Evolutionary conservation across 2,797 vertebrate species (phyloP), one percentile per base, ranked within the genome.

Genomic region (Alca torda): DNA sequence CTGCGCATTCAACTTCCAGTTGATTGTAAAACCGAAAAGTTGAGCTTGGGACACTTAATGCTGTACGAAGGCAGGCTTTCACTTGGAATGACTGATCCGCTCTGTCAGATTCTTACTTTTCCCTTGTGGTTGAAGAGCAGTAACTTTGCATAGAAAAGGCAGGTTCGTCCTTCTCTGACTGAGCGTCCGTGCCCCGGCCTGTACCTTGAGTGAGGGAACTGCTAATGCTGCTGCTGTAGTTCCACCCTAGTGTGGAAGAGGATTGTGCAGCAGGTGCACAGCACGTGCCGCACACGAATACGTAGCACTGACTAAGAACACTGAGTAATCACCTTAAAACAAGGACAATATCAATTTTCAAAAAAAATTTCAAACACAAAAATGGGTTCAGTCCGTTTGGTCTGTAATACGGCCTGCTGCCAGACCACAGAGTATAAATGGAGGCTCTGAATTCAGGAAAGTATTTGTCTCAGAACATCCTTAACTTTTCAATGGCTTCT

Each of bases 231-330:
- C 76, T 87, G 50, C 70, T n/a, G 70, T 64, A 24, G 17, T 37
- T 70, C 48, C 37, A 60, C 26, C 16, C 59, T 37, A 3, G 2
- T 1, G 3, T 57, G 41, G n/a, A 59, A 51, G 19, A 43, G 65
- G 39, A 67, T 0, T 56, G 67, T 63, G 61, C 35, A 81, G 30
- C 1, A 1, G 18, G 18, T 33, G 21, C 28, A 37, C 45, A 45
- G 46, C 30, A 50, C 0, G 0, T 48, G 78, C 50, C 63, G 51
- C 24, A 28, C 48, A 37, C 0, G 0, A 31, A 14, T 35, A 45
- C 3, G 3, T 50, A 39, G 41, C 30, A 18, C 18, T 20, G 14
- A 43, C 10, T 43, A 51, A n/a, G 64, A 77, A 74, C 50, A 53
- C 41, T 37, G 19, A 60, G 16, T 70, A 90, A 54, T 41, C 28